Conservation (phyloP, 2,113 vertebrate species). For the Aspidoscelis tigris region DNA sequence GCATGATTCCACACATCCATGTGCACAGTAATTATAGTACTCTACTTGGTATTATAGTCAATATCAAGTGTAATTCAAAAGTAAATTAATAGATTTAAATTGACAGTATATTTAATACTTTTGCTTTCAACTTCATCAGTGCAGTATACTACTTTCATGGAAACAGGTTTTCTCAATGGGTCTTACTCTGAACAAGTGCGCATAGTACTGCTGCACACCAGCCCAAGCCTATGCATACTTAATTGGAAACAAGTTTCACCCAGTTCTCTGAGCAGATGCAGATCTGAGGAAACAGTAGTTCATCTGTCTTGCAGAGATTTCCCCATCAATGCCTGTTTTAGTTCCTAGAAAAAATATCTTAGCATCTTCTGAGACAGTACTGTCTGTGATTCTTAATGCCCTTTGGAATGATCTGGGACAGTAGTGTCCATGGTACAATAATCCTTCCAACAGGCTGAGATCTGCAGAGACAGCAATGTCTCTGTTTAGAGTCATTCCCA, state of each 20-base stretch:
- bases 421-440: slow-evolving; percentile 74
- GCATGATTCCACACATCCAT: not conserved
- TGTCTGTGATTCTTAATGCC: slow-evolving; percentile 60
- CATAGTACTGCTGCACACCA: not conserved
- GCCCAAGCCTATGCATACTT: not conserved
- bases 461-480: slow-evolving; percentile 55
- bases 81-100: not conserved
- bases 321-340: slow-evolving; percentile 54
- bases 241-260: not conserved
- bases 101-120: not conserved
- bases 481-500: slow-evolving; percentile 59
- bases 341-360: slow-evolving; percentile 48
- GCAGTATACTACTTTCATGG: not conserved
- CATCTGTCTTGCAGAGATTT: slow-evolving; percentile 51
- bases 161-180: not conserved
- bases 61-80: not conserved
- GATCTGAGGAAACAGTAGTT: slow-evolving; percentile 52
- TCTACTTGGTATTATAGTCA: no score
- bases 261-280: slow-evolving; percentile 35
- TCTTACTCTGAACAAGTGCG: not conserved
- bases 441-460: slow-evolving; percentile 53
- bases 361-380: slow-evolving; percentile 67
- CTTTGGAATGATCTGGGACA: slow-evolving; percentile 63
- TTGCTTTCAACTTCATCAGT: not conserved
- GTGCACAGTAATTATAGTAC: not conserved